Percentiles rank a stretch among this genome's conserved stretches.
Evolutionary conservation across 2,113 vertebrate species (phyloP).

Genomic region (Epinephelus lanceolatus): DNA sequence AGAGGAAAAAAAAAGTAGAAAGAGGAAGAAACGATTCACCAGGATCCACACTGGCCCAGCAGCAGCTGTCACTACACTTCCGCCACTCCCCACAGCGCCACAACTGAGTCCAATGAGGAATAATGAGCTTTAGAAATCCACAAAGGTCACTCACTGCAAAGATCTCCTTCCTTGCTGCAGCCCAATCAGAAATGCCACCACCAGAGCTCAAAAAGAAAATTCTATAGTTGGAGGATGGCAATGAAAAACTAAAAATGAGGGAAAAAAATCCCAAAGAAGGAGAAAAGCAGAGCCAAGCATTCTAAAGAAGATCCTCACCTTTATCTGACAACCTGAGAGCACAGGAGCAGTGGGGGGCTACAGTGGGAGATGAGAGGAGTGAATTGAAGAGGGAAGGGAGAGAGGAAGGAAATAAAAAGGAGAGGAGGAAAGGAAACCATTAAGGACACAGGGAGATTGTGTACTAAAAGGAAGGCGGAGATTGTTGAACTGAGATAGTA

Average conservation of each 20-base stretch:
- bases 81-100: constrained; percentile 65
- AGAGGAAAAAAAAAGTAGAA: not conserved
- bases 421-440: constrained; percentile 48
- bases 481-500: constrained; percentile 47
- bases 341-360: constrained; percentile 50
- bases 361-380: constrained; percentile 54
- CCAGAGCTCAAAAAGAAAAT: constrained; percentile 60
- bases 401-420: constrained; percentile 15
- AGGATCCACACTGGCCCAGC: constrained; percentile 58
- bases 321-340: constrained; percentile 77
- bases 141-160: constrained; percentile 81
- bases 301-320: constrained; percentile 74
- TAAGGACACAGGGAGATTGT: constrained; percentile 48
- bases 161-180: constrained; percentile 55
- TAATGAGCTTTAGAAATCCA: constrained; percentile 83
- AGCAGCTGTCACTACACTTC: constrained; percentile 65
- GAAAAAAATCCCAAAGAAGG: constrained; percentile 14
- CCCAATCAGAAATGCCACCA: constrained; percentile 76
- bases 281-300: constrained; percentile 64
- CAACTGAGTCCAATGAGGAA: constrained; percentile 75
- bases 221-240: constrained; percentile 60
- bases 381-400: constrained; percentile 28
- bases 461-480: constrained; percentile 44
- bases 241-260: not conserved
- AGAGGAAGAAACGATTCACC: constrained; percentile 36